Conservation (phyloP, 2,113 vertebrate genomes). For the Nothoprocta pentlandii region DNA sequence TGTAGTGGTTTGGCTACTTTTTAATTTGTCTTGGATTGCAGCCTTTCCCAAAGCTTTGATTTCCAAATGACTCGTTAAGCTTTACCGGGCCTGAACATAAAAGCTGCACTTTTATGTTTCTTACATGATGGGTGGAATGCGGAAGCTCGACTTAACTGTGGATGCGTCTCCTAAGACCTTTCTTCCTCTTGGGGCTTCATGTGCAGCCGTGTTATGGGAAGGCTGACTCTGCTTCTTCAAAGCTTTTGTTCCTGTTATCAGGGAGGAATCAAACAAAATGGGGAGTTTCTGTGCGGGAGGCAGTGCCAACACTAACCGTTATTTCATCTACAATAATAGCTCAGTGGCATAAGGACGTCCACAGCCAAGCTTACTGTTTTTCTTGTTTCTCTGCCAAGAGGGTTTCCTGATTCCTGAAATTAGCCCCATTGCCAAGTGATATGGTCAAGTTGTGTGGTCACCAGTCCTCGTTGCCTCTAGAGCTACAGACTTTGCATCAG, state of each 20-base stretch:
- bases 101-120: constrained; percentile 1
- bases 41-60: constrained; percentile 21
- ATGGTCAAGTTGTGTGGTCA: not conserved
- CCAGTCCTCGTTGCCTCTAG: not conserved
- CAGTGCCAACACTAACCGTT: not conserved
- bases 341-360: not conserved
- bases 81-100: not conserved
- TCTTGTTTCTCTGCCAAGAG: constrained; percentile 6
- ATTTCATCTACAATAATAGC: not conserved
- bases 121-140: not conserved
- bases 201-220: not conserved
- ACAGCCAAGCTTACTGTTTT: not conserved
- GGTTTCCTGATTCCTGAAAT: constrained; percentile 39
- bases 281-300: not conserved
- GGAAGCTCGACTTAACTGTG: not conserved
- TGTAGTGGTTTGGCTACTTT: not conserved
- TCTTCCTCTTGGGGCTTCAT: constrained; percentile 11
- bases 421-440: constrained; percentile 13
- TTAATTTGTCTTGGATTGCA: not conserved
- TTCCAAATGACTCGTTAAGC: not conserved
- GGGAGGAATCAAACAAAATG: not conserved
- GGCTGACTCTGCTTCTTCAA: not conserved
- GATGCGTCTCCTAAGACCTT: not conserved
- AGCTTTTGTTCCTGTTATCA: constrained; percentile 12
- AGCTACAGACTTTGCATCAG: not conserved